Conservation (phyloP, 2,888 invertebrate species). For the Morpho deidamia region DNA sequence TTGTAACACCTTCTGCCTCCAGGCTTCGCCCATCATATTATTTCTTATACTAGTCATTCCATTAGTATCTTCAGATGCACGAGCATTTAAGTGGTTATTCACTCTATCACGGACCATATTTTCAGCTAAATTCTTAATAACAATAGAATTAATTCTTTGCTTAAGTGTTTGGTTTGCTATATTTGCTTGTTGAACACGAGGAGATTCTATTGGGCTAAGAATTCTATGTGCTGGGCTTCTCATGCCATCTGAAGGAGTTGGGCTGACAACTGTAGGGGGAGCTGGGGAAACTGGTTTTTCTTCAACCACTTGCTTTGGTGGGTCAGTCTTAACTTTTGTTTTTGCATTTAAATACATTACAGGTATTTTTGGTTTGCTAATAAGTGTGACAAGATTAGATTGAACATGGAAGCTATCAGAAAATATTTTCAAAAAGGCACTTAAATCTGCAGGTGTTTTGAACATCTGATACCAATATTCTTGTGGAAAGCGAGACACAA, state of each 20-base stretch:
- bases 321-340: slow-evolving; percentile 69
- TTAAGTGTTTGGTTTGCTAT: slow-evolving; percentile 88
- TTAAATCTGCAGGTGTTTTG: slow-evolving; percentile 92
- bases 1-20: slow-evolving; percentile 89
- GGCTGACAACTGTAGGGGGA: slow-evolving; percentile 57
- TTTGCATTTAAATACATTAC: slow-evolving; percentile 76
- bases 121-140: slow-evolving; percentile 93
- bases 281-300: slow-evolving; percentile 56
- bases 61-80: slow-evolving; percentile 62
- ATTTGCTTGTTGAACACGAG: slow-evolving; percentile 65
- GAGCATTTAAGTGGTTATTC: slow-evolving; percentile 66
- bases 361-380: slow-evolving; percentile 86
- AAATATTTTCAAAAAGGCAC: slow-evolving; percentile 94
- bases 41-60: slow-evolving; percentile 60
- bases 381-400: slow-evolving; percentile 91
- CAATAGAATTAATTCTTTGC: slow-evolving; percentile 91
- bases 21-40: slow-evolving; percentile 82
- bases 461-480: slow-evolving; percentile 92
- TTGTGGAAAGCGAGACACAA: slow-evolving; percentile 86
- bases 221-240: slow-evolving; percentile 67
- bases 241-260: slow-evolving; percentile 67
- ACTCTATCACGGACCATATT: slow-evolving; percentile 81
- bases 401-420: slow-evolving; percentile 97
- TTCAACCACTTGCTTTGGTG: slow-evolving; percentile 68
- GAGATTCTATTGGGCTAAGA: slow-evolving; percentile 74